These are phyloP conservation scores for Sebastes goodei DNA, from an alignment of 2,797 vertebrate genomes.

Conservation along the genomic window DNA sequence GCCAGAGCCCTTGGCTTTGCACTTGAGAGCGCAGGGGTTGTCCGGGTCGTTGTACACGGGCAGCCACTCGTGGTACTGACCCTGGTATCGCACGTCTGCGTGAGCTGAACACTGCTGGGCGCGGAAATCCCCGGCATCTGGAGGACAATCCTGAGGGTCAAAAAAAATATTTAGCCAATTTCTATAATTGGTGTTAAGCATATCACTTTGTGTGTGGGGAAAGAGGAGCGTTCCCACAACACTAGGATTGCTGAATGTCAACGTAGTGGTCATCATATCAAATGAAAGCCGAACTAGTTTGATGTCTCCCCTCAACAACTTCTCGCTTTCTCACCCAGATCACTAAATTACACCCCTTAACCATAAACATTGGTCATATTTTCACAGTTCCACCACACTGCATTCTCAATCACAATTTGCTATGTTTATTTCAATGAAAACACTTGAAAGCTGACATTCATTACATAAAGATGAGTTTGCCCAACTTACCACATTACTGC, in stretches of 20 bases:
- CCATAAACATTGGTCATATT: conserved; percentile 19
- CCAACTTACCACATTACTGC: conserved; percentile 96
- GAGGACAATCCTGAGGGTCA: conserved; percentile 89
- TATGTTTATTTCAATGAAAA: conserved; percentile 26
- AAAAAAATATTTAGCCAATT: neutral
- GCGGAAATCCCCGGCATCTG: conserved; percentile 93
- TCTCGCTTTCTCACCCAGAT: conserved; percentile 27
- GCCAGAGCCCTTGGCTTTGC: conserved; percentile 86
- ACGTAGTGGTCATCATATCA: neutral
- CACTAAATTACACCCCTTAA: neutral
- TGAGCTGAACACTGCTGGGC: conserved; percentile 97
- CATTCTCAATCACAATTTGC: conserved; percentile 15
- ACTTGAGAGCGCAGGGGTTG: conserved; percentile 94
- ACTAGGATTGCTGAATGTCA: neutral
- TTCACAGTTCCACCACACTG: conserved; percentile 24
- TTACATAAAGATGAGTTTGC: conserved; percentile 53
- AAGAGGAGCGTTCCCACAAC: neutral
- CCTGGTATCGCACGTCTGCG: conserved; percentile 92
- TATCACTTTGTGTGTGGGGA: neutral
- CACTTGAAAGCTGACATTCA: conserved; percentile 44
- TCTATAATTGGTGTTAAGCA: neutral
- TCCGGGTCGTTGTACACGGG: conserved; percentile 92
- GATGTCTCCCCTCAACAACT: neutral
- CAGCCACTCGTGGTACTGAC: conserved; percentile 94
- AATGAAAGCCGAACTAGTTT: conserved; percentile 7